These are phyloP conservation scores for Hoplodrina ambigua DNA, from an alignment of 2,888 invertebrate genomes.

Conservation along the genomic window DNA sequence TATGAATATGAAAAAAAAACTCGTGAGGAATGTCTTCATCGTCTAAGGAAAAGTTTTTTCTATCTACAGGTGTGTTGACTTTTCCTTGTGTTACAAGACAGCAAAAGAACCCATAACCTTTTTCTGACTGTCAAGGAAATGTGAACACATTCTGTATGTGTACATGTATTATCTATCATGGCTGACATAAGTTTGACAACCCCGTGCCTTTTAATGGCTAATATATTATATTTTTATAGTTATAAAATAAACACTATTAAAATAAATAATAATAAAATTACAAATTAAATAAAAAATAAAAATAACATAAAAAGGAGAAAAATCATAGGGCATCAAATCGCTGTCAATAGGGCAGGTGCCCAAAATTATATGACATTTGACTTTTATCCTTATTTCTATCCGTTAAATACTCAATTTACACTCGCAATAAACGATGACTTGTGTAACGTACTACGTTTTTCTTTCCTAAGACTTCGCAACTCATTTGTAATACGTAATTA, in stretches of 20 bases:
- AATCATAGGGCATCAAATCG: too few relatives aligned
- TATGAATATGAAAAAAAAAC: too few relatives aligned
- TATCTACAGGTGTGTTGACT: not conserved
- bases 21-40: too few relatives aligned
- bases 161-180: not conserved
- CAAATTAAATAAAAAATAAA: too few relatives aligned
- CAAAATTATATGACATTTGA: too few relatives aligned
- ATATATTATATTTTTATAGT: too few relatives aligned
- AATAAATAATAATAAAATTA: too few relatives aligned
- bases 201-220: too few relatives aligned
- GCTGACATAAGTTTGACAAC: not conserved
- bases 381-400: not conserved
- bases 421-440: constrained; percentile 1
- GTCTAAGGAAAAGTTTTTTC: too few relatives aligned
- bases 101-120: not conserved
- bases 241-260: too few relatives aligned
- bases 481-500: constrained; percentile 40
- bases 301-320: too few relatives aligned
- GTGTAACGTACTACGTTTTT: constrained; percentile 19
- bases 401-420: not conserved
- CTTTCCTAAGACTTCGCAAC: constrained; percentile 30
- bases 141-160: not conserved
- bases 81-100: not conserved
- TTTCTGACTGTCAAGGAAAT: not conserved
- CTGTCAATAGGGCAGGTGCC: too few relatives aligned